Percentiles rank a stretch among this genome's conserved stretches.
These are phyloP conservation scores for Spialia ferax DNA, from an alignment of 2,888 invertebrate species.

Conservation along the genomic window DNA sequence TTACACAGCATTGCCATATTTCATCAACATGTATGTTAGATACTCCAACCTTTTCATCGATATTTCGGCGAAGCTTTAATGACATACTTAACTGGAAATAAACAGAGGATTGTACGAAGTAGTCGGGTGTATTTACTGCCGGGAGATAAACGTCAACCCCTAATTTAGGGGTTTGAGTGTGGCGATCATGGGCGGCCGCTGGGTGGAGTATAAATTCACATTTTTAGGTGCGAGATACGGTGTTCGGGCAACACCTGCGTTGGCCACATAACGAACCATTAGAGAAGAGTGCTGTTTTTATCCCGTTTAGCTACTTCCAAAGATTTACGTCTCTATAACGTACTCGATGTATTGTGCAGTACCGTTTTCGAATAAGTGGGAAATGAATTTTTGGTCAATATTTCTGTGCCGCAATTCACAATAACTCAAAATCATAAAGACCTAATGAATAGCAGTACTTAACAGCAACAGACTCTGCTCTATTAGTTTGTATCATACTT, in stretches of 20 bases:
- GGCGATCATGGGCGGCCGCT: constrained; percentile 80
- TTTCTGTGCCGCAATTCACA: neutral
- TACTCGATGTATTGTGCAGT: constrained; percentile 23
- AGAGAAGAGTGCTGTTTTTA: constrained; percentile 56
- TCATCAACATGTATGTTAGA: too few species aligned
- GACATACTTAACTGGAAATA: constrained; percentile 37
- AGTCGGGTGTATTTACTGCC: constrained; percentile 72
- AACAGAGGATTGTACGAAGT: constrained; percentile 32
- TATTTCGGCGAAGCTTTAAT: constrained; percentile 14
- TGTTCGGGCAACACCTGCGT: constrained; percentile 70
- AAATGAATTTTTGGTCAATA: constrained; percentile 5
- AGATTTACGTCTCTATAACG: constrained; percentile 41
- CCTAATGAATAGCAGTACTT: neutral
- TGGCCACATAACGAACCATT: constrained; percentile 70
- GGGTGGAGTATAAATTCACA: constrained; percentile 81
- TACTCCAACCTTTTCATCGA: neutral
- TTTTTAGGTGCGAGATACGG: constrained; percentile 72
- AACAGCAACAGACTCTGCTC: neutral
- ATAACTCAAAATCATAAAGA: neutral
- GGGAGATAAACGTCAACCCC: constrained; percentile 81
- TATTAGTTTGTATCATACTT: constrained; percentile 1
- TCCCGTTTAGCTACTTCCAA: constrained; percentile 54
- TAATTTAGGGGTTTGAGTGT: constrained; percentile 82
- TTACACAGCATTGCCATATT: too few species aligned
- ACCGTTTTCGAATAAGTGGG: constrained; percentile 10